Evolutionary conservation across 1,140 invertebrate species (phyloP), one percentile per base, ranked within the genome.

Genomic region (Idris sp.): DNA sequence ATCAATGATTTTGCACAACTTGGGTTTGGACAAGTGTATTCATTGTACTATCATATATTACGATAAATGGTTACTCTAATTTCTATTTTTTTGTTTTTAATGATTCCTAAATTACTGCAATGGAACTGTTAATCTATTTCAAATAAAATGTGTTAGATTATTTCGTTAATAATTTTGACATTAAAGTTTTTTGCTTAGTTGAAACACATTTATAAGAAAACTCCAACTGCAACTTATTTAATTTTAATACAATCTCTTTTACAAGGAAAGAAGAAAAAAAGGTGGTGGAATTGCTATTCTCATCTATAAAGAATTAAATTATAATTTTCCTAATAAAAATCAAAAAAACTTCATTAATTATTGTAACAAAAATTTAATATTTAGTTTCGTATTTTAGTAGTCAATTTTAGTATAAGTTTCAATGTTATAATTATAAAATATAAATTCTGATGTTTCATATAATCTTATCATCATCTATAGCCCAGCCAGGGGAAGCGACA

Each of bases 121-220:
- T 56, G 51, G 51, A 56, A 56, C 22, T 30, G n/a, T 18, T 26
- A 56, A 22, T 41, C 51, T 0, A 43, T 43, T 1, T 13, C 8
- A 2, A 56, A 56, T 30, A 56, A 56, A 30, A 56, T 11, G 19
- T 14, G 10, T 8, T 56, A 19, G 22, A 56, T 8, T 28, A 43
- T 9, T 19, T 56, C 7, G 9, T 56, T 0, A 22, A 9, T 22
- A 16, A 4, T 9, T 13, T 19, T 43, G 26, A 56, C 22, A 40
- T 56, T 28, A 31, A 56, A 30, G 22, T 56, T 31, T 30, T 56
- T 31, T 56, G 51, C 28, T 4, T 41, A 0, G 15, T 18, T 16
- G 51, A 56, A 28, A 56, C 51, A 0, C 43, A 30, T 8, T 16
- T 56, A 1, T 43, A 10, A 19, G 16, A 43, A 43, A 18, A 19